Percentiles rank a stretch among this genome's conserved stretches.
phyloP scores from a whole-genome alignment of 2,888 invertebrate species.

The Eupithecia abbreviata region DNA sequence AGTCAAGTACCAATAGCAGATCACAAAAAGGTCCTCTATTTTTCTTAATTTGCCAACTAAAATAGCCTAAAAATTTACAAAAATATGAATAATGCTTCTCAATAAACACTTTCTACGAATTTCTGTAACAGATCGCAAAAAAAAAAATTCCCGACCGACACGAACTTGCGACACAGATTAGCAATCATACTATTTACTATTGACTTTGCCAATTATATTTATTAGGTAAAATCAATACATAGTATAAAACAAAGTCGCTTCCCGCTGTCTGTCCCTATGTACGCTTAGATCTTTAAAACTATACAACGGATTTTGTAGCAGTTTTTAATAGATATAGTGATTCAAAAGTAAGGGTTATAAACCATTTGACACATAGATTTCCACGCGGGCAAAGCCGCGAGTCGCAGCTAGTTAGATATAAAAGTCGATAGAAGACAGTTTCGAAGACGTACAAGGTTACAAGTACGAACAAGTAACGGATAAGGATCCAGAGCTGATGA shows the following conservation, averaged over 20 bases:
- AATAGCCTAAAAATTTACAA: background rate
- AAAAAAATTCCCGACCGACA: too few relatives aligned
- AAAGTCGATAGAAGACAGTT: background rate
- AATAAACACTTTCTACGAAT: background rate
- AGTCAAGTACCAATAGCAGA: background rate
- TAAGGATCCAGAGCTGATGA: constrained; percentile 28
- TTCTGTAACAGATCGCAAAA: too few relatives aligned
- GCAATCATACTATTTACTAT: background rate
- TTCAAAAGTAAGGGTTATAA: too few relatives aligned
- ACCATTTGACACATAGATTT: too few relatives aligned
- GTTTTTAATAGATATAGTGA: too few relatives aligned
- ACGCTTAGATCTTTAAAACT: too few relatives aligned
- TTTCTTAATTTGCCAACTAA: background rate
- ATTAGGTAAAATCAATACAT: too few relatives aligned
- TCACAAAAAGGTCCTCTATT: background rate
- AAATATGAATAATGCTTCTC: background rate
- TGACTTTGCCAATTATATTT: background rate
- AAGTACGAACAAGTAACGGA: background rate
- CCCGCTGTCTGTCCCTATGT: too few relatives aligned
- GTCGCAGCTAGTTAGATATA: too few relatives aligned
- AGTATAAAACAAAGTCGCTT: too few relatives aligned
- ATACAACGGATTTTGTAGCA: too few relatives aligned
- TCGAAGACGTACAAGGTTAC: background rate
- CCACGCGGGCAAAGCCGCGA: too few relatives aligned
- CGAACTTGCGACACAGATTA: background rate